Base-by-base conservation (phyloP, 2,888 invertebrate species). In the Pilophorus perplexus region DNA sequence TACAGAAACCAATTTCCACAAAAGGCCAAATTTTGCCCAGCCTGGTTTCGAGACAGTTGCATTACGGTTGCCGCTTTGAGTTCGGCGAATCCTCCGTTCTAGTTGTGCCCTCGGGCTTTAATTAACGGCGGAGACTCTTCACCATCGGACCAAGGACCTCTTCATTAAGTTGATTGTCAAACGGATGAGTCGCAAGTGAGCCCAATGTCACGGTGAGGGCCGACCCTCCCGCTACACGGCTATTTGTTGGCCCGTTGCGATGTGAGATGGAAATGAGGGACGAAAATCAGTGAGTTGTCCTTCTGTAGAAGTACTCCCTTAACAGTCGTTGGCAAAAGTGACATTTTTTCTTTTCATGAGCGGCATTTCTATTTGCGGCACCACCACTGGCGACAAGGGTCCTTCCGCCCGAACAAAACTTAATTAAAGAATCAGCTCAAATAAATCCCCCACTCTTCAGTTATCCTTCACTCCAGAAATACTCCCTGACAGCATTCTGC, bases 401-500 rank as follows among this genome's bases (percentile, higher is more conserved):
- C 46, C 46, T 46, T 23, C n/a, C 46, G 46, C 25, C 25, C 46
- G 46, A 46, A 46, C 46, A 46, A 46, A 46, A 46, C 46, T 46
- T 46, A 46, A 46, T 46, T 46, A 46, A n/a, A 22, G 46, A 46
- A 46, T 46, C 46, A 5, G 46, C 46, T 25, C 23, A 46, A 46
- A 46, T 46, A 46, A 46, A 46, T 46, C 46, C 46, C 46, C 46
- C 25, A 22, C 23, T 25, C 46, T 25, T 46, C 46, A 46, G 23
- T 20, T 55, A 55, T 28, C 55, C 55, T 55, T 55, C 55, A 55
- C 55, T 55, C 55, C 55, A 55, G 55, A 55, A 55, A 55, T 55
- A 55, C 33, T 55, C 55, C 46, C 46, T 46, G 46, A 46, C 46
- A 46, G 46, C 46, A 46, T 46, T 25, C n/a, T n/a, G n/a, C n/a